phyloP scores from a whole-genome alignment of 2,888 invertebrate species.

The Elysia crispata region DNA sequence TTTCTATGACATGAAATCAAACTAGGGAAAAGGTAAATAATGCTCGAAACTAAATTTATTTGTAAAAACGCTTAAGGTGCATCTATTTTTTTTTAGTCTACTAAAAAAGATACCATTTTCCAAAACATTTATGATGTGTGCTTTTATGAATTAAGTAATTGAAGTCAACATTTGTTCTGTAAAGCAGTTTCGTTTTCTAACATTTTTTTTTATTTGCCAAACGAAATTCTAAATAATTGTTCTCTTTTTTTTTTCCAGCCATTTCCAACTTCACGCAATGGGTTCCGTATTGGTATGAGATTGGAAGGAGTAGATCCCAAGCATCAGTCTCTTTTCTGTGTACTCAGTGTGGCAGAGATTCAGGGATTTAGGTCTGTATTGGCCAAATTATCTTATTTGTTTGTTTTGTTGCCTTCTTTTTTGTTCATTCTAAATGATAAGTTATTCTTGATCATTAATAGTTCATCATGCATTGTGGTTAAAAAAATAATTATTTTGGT shows the following conservation, averaged over 20 bases:
- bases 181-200: background rate
- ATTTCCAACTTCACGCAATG: constrained; percentile 84
- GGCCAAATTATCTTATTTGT: background rate
- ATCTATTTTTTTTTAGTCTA: too few relatives aligned
- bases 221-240: background rate
- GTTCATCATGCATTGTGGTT: too few relatives aligned
- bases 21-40: too few relatives aligned
- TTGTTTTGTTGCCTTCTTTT: background rate
- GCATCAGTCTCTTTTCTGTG: constrained; percentile 92
- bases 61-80: too few relatives aligned
- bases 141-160: too few relatives aligned
- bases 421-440: too few relatives aligned
- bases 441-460: too few relatives aligned
- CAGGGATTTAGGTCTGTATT: constrained; percentile 82
- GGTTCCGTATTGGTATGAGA: constrained; percentile 87
- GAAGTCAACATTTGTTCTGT: background rate
- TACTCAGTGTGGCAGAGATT: constrained; percentile 87
- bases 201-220: constrained; percentile 2
- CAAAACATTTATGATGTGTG: too few relatives aligned
- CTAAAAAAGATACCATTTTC: too few relatives aligned
- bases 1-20: too few relatives aligned
- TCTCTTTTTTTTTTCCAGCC: constrained; percentile 77
- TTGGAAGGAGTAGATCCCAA: constrained; percentile 95
- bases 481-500: background rate
- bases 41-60: too few relatives aligned